Evolutionary conservation across 2,888 invertebrate species (phyloP).

Genomic region (Bombyx huttoni): DNA sequence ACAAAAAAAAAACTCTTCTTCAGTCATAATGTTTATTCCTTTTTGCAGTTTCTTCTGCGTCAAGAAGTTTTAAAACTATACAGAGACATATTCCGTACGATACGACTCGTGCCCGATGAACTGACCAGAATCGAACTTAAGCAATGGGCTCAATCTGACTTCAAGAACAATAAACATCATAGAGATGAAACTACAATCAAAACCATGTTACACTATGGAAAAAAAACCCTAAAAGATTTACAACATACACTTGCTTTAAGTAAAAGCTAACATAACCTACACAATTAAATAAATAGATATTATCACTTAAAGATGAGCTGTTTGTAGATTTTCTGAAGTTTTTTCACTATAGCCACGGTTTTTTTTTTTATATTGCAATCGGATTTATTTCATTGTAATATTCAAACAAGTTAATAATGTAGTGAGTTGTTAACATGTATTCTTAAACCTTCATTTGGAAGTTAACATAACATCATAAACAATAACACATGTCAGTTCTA

Average conservation of each 20-base stretch:
- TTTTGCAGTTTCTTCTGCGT: slow-evolving; percentile 83
- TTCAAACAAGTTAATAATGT: too few relatives aligned
- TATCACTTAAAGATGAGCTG: neutral
- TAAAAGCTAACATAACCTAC: slow-evolving; percentile 31
- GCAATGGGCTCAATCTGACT: slow-evolving; percentile 83
- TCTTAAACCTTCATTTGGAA: too few relatives aligned
- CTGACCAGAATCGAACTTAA: slow-evolving; percentile 75
- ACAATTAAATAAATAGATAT: slow-evolving; percentile 3
- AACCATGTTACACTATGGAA: slow-evolving; percentile 78
- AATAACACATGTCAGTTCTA: too few relatives aligned
- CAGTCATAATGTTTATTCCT: slow-evolving; percentile 1
- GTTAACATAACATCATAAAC: too few relatives aligned
- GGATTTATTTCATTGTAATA: too few relatives aligned
- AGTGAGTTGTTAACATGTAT: too few relatives aligned
- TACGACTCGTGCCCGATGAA: slow-evolving; percentile 77
- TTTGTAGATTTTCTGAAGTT: too few relatives aligned
- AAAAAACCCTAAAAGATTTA: slow-evolving; percentile 78
- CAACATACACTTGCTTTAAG: slow-evolving; percentile 75
- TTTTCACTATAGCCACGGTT: too few relatives aligned
- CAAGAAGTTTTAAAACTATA: slow-evolving; percentile 85
- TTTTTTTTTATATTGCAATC: too few relatives aligned
- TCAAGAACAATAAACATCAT: slow-evolving; percentile 78
- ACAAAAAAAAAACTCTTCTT: neutral
- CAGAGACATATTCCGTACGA: slow-evolving; percentile 78
- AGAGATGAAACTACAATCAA: slow-evolving; percentile 82